Evolutionary conservation across 1,140 invertebrate genomes (phyloP).

Genomic region (Anastrepha ludens): DNA sequence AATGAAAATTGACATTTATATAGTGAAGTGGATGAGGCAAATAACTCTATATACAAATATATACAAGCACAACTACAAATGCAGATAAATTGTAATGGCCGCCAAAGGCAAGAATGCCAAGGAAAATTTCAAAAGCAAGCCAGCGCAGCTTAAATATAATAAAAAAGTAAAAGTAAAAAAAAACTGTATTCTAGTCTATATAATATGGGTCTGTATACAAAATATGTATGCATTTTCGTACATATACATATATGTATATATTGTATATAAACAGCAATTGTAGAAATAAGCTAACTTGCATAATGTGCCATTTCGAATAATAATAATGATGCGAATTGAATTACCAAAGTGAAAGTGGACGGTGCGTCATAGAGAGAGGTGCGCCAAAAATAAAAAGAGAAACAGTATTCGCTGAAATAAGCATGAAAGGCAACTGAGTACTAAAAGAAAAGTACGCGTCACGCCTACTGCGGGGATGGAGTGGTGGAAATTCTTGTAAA

Average conservation of each 20-base stretch:
- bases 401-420: background rate
- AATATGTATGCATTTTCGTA: background rate
- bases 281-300: constrained; percentile 42
- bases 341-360: constrained; percentile 34
- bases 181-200: background rate
- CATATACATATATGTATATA: background rate
- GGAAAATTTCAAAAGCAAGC: constrained; percentile 9
- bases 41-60: background rate
- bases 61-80: background rate
- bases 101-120: constrained; percentile 11
- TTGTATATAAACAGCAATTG: background rate
- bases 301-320: constrained; percentile 52
- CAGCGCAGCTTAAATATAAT: background rate
- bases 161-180: background rate
- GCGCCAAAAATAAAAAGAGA: no score
- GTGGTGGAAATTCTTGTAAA: constrained; percentile 4
- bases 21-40: background rate
- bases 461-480: background rate
- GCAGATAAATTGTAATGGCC: constrained; percentile 33
- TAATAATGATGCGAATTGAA: constrained; percentile 52
- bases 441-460: background rate
- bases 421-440: background rate
- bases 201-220: background rate
- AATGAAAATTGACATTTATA: constrained; percentile 55
- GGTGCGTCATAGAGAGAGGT: background rate